Evolutionary conservation across 37 sponge, comb jelly and placozoan genomes (phyloP).

Genomic region (Mnemiopsis leidyi): DNA sequence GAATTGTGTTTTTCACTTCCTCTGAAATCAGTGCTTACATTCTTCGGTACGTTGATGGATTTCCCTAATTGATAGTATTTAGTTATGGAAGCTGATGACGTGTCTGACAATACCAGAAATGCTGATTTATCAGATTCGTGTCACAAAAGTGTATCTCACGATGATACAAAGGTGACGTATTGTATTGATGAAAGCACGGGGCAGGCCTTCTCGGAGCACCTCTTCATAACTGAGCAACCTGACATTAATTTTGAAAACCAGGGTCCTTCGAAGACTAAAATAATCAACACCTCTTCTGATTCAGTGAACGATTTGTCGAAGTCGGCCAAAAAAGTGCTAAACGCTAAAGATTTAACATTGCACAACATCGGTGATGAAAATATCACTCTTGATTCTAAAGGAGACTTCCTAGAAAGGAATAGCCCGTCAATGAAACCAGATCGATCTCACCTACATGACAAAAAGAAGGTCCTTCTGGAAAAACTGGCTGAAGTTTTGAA

Average conservation of each 20-base stretch:
- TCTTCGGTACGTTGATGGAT: too few relatives aligned
- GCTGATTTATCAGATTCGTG: too few relatives aligned
- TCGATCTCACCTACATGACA: neutral
- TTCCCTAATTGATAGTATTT: too few relatives aligned
- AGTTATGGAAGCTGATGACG: too few relatives aligned
- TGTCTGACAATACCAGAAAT: neutral
- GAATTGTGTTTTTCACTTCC: too few relatives aligned
- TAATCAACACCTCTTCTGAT: neutral
- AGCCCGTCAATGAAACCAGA: neutral
- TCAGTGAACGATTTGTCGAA: neutral
- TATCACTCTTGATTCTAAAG: neutral
- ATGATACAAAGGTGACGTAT: too few relatives aligned
- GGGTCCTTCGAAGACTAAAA: neutral
- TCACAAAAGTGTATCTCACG: too few relatives aligned
- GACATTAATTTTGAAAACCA: neutral
- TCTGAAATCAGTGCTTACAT: too few relatives aligned
- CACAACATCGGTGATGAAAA: neutral
- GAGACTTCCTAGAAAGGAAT: too few relatives aligned
- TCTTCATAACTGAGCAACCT: neutral
- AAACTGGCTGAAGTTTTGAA: neutral
- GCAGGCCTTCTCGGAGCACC: too few relatives aligned
- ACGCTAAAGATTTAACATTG: neutral
- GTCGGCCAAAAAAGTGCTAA: neutral
- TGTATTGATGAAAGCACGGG: too few relatives aligned
- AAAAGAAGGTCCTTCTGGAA: neutral